Evolutionary conservation across 2,888 invertebrate genomes (phyloP), one percentile per base, ranked within the genome.

Genomic region (Pheosia gnoma): DNA sequence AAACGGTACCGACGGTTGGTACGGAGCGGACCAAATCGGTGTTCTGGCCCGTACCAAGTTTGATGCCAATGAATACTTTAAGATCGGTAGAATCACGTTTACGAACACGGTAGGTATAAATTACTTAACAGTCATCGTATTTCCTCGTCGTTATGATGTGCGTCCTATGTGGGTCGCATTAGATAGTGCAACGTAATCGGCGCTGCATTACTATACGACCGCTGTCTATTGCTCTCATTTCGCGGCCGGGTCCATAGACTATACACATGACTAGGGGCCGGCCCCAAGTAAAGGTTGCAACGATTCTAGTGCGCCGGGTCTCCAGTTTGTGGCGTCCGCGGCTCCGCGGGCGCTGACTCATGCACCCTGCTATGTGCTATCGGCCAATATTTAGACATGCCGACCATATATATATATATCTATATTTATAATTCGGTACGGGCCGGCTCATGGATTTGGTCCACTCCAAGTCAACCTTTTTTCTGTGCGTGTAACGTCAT

Each of bases 111-210:
- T 11, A n/a, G n/a, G 4, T 47, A 11, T 47, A 6, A 7, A 51
- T 51, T 25, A 51, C 25, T 7, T 51, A 51, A 51, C 25, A 51
- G 25, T 51, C 1, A 25, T 5, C 8, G 4, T 11, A 49, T 6
- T 13, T 9, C 8, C 3, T 25, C 7, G 9, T 7, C 25, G 8
- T 4, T 25, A 51, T 0, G 36, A 49, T n/a, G 52, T 9, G 3
- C 37, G 37, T 3, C 11, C 37, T 53, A 53, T 38, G 10, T 36
- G 9, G 53, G 53, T 53, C 37, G 53, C 53, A 10, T 37, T 3
- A 37, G 53, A 53, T 53, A 53, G 53, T 37, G 36, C 53, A 53
- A 37, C 37, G 37, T 53, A 53, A 53, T 25, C 53, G 53, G 5
- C 11, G 53, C 37, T 37, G 53, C 53, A n/a, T 13, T 47, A 11